These are phyloP conservation scores for Carassius carassius DNA, from an alignment of 2,113 vertebrate genomes.

Conservation along the genomic window DNA sequence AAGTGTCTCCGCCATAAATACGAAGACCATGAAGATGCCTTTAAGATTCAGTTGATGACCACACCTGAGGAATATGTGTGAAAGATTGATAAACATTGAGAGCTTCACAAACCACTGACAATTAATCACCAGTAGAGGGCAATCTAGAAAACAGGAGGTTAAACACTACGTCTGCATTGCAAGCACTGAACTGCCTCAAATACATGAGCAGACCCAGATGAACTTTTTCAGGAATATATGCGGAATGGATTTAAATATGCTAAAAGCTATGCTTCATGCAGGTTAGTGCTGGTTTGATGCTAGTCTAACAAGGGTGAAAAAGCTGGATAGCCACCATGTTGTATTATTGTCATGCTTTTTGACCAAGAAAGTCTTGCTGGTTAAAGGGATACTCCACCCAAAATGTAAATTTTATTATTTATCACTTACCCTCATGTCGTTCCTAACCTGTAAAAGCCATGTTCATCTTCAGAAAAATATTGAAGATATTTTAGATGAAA, in stretches of 20 bases:
- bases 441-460: no score
- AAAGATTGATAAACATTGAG: conserved; percentile 34
- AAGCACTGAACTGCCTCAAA: conserved; percentile 17
- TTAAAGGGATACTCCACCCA: neutral
- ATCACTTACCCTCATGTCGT: no score
- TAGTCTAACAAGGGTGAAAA: neutral
- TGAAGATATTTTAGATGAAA: no score
- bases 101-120: conserved; percentile 11
- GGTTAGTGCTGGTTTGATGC: neutral
- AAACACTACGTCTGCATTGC: conserved; percentile 1
- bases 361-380: neutral
- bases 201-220: neutral
- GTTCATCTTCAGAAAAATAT: no score
- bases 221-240: neutral
- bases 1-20: neutral
- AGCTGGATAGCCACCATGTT: neutral
- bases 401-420: no score
- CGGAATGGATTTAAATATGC: neutral
- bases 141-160: conserved; percentile 16
- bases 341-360: neutral
- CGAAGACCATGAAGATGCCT: neutral
- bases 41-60: conserved; percentile 18
- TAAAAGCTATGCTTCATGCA: neutral
- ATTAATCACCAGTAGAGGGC: conserved; percentile 45
- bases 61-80: conserved; percentile 49